phyloP scores from a whole-genome alignment of 2,797 vertebrate genomes.

The Harpagifer antarcticus region DNA sequence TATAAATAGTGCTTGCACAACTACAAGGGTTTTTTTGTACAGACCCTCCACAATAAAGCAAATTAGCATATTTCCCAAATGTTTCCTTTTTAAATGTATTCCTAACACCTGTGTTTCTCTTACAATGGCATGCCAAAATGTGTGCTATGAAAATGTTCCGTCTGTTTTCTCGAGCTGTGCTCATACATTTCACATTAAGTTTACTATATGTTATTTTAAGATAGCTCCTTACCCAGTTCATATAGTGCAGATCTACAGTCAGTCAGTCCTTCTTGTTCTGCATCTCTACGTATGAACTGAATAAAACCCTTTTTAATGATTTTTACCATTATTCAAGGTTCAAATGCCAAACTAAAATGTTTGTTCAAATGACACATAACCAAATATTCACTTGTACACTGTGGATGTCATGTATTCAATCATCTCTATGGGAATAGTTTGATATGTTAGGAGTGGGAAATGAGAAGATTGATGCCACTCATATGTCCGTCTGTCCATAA shows the following conservation, averaged over 20 bases:
- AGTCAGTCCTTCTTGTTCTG: too few species aligned
- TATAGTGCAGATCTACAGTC: not conserved
- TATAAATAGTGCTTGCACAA: not conserved
- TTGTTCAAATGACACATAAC: not conserved
- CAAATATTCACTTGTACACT: not conserved
- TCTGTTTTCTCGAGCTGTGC: conserved; percentile 16
- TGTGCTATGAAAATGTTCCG: not conserved
- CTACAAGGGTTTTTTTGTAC: not conserved
- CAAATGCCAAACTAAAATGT: not conserved
- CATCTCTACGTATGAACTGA: not conserved
- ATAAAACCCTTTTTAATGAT: conserved; percentile 1
- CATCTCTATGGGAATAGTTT: not conserved
- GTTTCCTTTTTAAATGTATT: not conserved
- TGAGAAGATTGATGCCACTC: not conserved
- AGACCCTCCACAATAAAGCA: not conserved
- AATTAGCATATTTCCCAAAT: not conserved
- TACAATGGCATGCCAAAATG: not conserved
- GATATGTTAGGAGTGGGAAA: not conserved
- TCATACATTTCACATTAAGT: not conserved
- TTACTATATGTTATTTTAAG: not conserved
- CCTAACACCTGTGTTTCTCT: not conserved
- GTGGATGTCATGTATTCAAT: not conserved
- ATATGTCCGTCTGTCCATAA: not conserved
- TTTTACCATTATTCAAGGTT: not conserved
- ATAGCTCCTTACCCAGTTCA: not conserved